Conservation (phyloP, 1,140 invertebrate genomes). For the Carposina sasakii region DNA sequence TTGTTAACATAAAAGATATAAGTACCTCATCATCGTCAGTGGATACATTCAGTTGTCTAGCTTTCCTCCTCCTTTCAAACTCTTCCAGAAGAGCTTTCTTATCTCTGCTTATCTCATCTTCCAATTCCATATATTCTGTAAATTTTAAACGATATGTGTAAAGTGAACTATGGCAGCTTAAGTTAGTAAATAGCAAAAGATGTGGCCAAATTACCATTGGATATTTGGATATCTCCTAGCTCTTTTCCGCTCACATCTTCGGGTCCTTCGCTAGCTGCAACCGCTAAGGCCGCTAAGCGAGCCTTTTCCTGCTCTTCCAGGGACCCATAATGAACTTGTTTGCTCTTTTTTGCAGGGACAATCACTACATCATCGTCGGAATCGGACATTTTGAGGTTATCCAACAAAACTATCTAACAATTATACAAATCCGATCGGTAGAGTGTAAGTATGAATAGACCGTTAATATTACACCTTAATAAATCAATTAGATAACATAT, state of each 20-base stretch:
- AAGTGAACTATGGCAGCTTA: no score
- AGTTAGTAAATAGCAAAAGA: background rate
- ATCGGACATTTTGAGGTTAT: conserved; percentile 79
- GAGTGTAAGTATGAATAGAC: no score
- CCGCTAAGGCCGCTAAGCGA: conserved; percentile 64
- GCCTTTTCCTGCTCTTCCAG: conserved; percentile 86
- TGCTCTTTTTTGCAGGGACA: conserved; percentile 81
- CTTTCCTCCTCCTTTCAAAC: conserved; percentile 93
- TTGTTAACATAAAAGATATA: background rate
- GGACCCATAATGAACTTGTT: conserved; percentile 90
- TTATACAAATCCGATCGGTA: no score
- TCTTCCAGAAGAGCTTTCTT: conserved; percentile 93
- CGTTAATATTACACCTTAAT: no score
- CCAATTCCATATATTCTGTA: conserved; percentile 91
- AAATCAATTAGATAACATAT: no score
- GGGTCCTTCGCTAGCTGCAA: conserved; percentile 63
- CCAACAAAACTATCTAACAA: no score
- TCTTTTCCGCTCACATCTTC: conserved; percentile 54
- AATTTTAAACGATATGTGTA: no score
- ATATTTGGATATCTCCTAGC: conserved; percentile 80
- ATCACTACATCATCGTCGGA: conserved; percentile 92
- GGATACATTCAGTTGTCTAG: conserved; percentile 92
- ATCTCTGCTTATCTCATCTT: conserved; percentile 89
- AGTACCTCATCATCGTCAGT: conserved; percentile 90
- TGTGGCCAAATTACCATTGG: conserved; percentile 75